Conservation (phyloP, 2,888 invertebrate species). For the Hylaea fasciaria region DNA sequence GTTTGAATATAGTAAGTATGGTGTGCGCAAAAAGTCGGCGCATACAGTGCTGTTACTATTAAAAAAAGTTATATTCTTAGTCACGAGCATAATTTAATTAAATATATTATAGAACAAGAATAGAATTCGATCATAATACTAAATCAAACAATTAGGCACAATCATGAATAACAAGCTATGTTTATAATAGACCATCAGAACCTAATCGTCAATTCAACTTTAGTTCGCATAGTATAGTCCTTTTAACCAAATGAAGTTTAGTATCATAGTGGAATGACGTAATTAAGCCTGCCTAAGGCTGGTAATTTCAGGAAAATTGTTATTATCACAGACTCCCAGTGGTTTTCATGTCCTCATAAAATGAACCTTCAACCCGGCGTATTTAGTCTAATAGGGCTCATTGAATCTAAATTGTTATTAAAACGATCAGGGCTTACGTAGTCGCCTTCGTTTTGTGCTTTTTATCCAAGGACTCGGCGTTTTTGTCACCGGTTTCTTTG, state of each 20-base stretch:
- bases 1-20: too few relatives aligned
- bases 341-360: slow-evolving; percentile 42
- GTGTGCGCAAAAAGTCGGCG: too few relatives aligned
- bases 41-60: too few relatives aligned
- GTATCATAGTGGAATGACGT: slow-evolving; percentile 38
- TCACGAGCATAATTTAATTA: too few relatives aligned
- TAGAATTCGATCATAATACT: background rate
- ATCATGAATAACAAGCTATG: slow-evolving; percentile 3
- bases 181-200: background rate
- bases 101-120: too few relatives aligned
- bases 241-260: slow-evolving; percentile 36
- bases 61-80: too few relatives aligned
- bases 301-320: slow-evolving; percentile 43
- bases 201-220: slow-evolving; percentile 16
- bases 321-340: slow-evolving; percentile 45
- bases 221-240: slow-evolving; percentile 15
- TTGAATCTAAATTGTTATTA: slow-evolving; percentile 58
- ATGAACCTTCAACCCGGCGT: slow-evolving; percentile 41
- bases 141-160: slow-evolving; percentile 11
- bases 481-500: background rate
- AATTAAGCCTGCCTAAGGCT: slow-evolving; percentile 40
- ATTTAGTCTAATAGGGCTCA: slow-evolving; percentile 47
- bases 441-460: slow-evolving; percentile 17
- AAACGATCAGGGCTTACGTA: slow-evolving; percentile 48
- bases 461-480: background rate